These are phyloP conservation scores for Vidua macroura DNA, from an alignment of 2,113 vertebrate genomes.

Conservation along the genomic window DNA sequence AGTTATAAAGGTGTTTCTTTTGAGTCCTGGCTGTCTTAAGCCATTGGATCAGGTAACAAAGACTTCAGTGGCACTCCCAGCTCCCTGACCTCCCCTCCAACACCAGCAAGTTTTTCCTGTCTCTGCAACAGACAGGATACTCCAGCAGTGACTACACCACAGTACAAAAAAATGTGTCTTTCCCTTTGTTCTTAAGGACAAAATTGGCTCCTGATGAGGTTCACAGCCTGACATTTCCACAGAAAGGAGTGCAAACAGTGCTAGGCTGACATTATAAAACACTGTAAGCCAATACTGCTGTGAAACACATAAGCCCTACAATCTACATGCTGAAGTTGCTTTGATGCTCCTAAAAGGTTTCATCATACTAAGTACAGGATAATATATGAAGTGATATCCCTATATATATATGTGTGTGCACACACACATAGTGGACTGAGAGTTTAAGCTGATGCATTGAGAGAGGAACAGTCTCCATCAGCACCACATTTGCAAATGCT, in stretches of 20 bases:
- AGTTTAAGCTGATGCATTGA: background rate
- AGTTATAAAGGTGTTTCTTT: background rate
- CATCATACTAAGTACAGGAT: background rate
- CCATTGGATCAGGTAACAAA: background rate
- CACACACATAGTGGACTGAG: accelerated
- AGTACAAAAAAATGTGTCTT: background rate
- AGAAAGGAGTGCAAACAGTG: background rate
- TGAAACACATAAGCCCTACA: background rate
- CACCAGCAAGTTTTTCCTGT: accelerated
- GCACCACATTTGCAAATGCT: background rate
- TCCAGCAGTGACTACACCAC: background rate
- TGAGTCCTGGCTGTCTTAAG: background rate
- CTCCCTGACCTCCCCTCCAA: background rate
- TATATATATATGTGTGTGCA: too few relatives aligned
- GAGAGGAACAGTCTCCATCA: background rate
- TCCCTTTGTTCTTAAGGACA: background rate
- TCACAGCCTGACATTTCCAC: background rate
- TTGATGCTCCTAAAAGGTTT: background rate
- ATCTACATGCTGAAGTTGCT: background rate
- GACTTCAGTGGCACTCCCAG: background rate
- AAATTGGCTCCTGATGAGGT: background rate
- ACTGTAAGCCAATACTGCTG: background rate
- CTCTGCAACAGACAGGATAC: background rate
- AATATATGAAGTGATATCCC: background rate
- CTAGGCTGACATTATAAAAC: background rate